Conservation (phyloP, 2,113 vertebrate genomes). For the Paradisaea rubra region DNA sequence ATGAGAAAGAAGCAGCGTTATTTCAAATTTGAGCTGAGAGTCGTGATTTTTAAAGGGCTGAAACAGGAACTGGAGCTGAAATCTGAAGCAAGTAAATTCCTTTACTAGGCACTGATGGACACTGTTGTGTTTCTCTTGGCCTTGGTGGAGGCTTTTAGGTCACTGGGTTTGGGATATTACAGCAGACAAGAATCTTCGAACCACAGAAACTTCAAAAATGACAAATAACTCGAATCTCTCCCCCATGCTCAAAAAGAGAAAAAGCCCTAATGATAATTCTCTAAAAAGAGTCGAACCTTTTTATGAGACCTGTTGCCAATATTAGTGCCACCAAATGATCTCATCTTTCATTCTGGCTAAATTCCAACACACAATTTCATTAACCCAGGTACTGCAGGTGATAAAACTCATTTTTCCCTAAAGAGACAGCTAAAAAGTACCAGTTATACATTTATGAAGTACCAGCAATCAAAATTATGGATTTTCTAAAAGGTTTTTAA, state of each 20-base stretch:
- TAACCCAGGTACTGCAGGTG: constrained; percentile 86
- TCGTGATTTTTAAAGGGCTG: constrained; percentile 72
- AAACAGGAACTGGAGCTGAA: constrained; percentile 74
- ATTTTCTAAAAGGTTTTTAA: constrained; percentile 89
- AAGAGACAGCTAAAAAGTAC: constrained; percentile 88
- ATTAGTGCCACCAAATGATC: constrained; percentile 78
- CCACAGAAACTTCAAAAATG: constrained; percentile 60
- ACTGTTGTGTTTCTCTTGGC: constrained; percentile 75
- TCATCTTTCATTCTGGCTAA: constrained; percentile 81
- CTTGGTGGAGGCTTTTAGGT: constrained; percentile 48
- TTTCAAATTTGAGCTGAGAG: constrained; percentile 75
- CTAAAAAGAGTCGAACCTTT: constrained; percentile 68
- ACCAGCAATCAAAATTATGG: constrained; percentile 87
- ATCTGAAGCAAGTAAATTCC: constrained; percentile 74
- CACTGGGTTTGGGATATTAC: constrained; percentile 50
- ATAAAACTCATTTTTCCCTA: constrained; percentile 89
- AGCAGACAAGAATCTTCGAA: constrained; percentile 47
- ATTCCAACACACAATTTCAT: constrained; percentile 85
- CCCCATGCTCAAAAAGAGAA: constrained; percentile 28
- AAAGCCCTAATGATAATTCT: constrained; percentile 51
- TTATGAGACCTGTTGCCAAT: constrained; percentile 79
- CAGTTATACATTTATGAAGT: constrained; percentile 88
- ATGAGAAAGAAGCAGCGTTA: constrained; percentile 67
- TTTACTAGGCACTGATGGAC: constrained; percentile 69
- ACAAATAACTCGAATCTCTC: constrained; percentile 37